Conservation (phyloP, 2,113 vertebrate genomes). For the Mormoops blainvillei region DNA sequence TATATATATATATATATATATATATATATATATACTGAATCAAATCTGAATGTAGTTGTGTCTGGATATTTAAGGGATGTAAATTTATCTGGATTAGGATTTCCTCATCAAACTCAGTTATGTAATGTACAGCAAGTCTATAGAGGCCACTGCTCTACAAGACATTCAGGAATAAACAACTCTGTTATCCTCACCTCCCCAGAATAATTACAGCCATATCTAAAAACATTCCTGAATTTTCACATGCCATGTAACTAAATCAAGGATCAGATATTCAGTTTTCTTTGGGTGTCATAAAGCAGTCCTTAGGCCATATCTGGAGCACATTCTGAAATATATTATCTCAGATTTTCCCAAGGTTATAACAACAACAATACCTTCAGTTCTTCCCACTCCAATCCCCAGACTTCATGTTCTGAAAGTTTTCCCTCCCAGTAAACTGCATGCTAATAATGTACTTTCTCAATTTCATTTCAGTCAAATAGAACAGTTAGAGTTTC, state of each 20-base stretch:
- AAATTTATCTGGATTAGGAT: background rate
- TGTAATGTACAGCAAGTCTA: background rate
- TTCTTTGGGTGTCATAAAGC: background rate
- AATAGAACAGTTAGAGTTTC: background rate
- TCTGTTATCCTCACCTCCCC: background rate
- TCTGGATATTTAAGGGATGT: background rate
- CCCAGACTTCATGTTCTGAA: background rate
- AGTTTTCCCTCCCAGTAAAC: background rate
- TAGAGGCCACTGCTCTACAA: background rate
- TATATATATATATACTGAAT: background rate
- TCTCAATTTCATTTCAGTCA: slow-evolving; percentile 1
- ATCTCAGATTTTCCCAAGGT: background rate
- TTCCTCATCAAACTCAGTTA: background rate
- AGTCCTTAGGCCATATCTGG: background rate
- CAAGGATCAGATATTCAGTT: background rate
- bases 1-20: too few species aligned
- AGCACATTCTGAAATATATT: background rate
- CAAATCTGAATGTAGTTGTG: background rate
- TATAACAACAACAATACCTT: background rate
- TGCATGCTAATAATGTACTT: background rate
- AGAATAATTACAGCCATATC: background rate
- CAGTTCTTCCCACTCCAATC: background rate
- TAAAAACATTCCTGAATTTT: slow-evolving; percentile 2
- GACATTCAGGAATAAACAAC: background rate
- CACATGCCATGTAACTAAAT: background rate